phyloP scores from a whole-genome alignment of 2,888 invertebrate species.

The Elmis aenea region DNA sequence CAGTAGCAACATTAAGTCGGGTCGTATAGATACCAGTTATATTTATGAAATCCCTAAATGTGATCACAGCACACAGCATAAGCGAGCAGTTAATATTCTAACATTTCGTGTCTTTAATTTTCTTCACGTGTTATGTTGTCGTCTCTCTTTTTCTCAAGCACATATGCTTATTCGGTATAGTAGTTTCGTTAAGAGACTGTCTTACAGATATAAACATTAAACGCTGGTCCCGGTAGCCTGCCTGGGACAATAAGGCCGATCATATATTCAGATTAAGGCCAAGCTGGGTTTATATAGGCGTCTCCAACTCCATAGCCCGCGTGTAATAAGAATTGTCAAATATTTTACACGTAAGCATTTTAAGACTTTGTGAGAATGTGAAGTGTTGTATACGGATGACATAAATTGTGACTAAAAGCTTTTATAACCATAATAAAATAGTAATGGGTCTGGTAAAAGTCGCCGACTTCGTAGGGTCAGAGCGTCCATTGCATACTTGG shows the following conservation, averaged over 20 bases:
- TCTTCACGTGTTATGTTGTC: too few relatives aligned
- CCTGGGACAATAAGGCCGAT: conserved; percentile 43
- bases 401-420: conserved; percentile 44
- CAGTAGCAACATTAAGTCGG: conserved; percentile 31
- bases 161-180: too few relatives aligned
- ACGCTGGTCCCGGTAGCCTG: conserved; percentile 34
- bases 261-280: conserved; percentile 46
- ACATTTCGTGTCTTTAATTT: conserved; percentile 16
- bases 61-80: conserved; percentile 39
- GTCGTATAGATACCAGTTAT: conserved; percentile 26
- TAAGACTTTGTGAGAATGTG: conserved; percentile 37
- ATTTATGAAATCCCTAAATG: conserved; percentile 38
- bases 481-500: conserved; percentile 27
- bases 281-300: conserved; percentile 40
- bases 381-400: conserved; percentile 39
- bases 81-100: conserved; percentile 43
- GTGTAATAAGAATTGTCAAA: conserved; percentile 45
- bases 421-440: conserved; percentile 44
- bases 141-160: too few relatives aligned
- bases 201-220: conserved; percentile 27
- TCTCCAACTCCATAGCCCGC: conserved; percentile 36
- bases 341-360: conserved; percentile 44
- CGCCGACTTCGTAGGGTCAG: conserved; percentile 31
- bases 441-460: conserved; percentile 39
- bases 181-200: too few relatives aligned